Evolutionary conservation across 1,140 invertebrate genomes (phyloP).

Genomic region (Trigoniulus corallinus): DNA sequence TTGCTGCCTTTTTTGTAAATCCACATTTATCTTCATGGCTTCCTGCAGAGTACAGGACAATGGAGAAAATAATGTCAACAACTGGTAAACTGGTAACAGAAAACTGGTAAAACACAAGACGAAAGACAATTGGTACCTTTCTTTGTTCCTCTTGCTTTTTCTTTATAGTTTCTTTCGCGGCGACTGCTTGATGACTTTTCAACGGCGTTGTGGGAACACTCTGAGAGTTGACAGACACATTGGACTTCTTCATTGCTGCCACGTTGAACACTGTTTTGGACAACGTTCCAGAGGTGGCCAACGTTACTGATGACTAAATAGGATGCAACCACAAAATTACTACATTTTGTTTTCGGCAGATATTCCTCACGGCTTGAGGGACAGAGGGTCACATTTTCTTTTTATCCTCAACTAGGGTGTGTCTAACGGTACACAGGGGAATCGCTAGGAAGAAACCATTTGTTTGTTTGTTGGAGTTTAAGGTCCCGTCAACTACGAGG

Average conservation of each 20-base stretch:
- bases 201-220: slow-evolving; percentile 11
- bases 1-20: slow-evolving; percentile 57
- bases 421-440: no score
- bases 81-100: background rate
- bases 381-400: no score
- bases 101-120: background rate
- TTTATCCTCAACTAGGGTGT: no score
- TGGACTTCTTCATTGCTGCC: slow-evolving; percentile 21
- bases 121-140: slow-evolving; percentile 15
- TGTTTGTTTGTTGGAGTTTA: no score
- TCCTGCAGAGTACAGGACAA: slow-evolving; percentile 28
- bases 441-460: no score
- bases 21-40: slow-evolving; percentile 47
- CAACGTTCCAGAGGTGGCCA: slow-evolving; percentile 23
- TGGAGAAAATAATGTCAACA: background rate
- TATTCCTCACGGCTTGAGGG: no score
- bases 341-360: slow-evolving; percentile 1
- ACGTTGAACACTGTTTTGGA: slow-evolving; percentile 34
- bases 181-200: slow-evolving; percentile 39
- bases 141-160: slow-evolving; percentile 47
- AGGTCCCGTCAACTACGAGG: no score
- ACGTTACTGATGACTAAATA: slow-evolving; percentile 17
- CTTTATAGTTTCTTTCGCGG: slow-evolving; percentile 39
- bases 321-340: background rate
- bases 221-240: slow-evolving; percentile 8